Evolutionary conservation across 1,140 invertebrate genomes (phyloP).

Genomic region (Rhyzopertha dominica): DNA sequence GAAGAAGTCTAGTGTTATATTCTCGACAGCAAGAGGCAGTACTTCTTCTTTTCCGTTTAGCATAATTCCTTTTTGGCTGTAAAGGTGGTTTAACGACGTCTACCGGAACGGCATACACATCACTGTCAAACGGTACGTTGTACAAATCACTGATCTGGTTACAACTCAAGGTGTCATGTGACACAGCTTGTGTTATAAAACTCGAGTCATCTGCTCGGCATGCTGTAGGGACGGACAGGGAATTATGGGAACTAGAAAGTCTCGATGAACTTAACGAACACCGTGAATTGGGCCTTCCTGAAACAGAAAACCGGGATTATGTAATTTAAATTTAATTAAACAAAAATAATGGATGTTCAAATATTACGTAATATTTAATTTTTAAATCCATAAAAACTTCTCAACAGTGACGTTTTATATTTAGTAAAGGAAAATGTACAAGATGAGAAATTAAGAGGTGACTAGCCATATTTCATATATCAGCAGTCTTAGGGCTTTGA

Average conservation of each 20-base stretch:
- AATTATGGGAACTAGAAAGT: constrained; percentile 75
- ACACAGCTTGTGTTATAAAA: constrained; percentile 81
- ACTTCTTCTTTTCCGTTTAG: constrained; percentile 53
- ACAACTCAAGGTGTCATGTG: constrained; percentile 67
- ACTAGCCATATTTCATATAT: too few relatives aligned
- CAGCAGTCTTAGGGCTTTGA: too few relatives aligned
- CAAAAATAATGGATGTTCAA: too few relatives aligned
- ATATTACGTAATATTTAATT: too few relatives aligned
- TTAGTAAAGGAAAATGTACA: too few relatives aligned
- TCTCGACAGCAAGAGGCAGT: constrained; percentile 51
- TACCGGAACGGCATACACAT: constrained; percentile 79
- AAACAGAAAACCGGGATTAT: too few relatives aligned
- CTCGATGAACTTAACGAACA: constrained; percentile 67
- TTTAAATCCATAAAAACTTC: too few relatives aligned
- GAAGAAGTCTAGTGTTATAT: constrained; percentile 41
- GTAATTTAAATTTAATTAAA: too few relatives aligned
- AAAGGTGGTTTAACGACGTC: constrained; percentile 63
- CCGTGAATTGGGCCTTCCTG: constrained; percentile 62
- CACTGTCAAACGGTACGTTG: constrained; percentile 79
- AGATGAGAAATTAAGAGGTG: too few relatives aligned
- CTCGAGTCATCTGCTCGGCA: constrained; percentile 73
- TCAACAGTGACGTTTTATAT: too few relatives aligned
- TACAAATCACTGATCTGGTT: constrained; percentile 76
- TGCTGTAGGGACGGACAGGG: constrained; percentile 62
- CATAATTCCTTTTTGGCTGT: constrained; percentile 51